Conservation (phyloP, 1,140 invertebrate species). For the Psix sp. region DNA sequence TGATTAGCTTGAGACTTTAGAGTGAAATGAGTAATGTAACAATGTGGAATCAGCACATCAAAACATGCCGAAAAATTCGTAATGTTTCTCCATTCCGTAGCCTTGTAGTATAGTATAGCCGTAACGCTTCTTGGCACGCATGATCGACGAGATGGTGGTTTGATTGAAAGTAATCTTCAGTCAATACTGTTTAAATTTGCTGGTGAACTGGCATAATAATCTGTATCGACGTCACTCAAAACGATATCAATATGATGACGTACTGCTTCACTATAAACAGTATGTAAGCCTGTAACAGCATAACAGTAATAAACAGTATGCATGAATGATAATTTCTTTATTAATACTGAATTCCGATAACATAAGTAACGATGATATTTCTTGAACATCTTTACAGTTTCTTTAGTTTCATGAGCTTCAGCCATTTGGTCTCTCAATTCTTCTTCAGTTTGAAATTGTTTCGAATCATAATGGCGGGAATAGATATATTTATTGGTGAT, state of each 20-base stretch:
- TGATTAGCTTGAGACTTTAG: constrained; percentile 6
- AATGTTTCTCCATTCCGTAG: constrained; percentile 6
- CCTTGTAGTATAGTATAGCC: constrained; percentile 3
- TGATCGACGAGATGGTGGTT: constrained; percentile 13
- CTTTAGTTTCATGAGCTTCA: not conserved
- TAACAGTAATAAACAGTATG: too few species aligned
- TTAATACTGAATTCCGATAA: constrained; percentile 34
- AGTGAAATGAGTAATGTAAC: constrained; percentile 3
- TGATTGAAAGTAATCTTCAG: constrained; percentile 12
- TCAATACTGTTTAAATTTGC: constrained; percentile 5
- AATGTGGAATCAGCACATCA: not conserved
- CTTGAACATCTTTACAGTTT: constrained; percentile 21
- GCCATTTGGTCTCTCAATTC: not conserved
- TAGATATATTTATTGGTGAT: constrained; percentile 3
- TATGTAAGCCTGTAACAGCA: too few species aligned
- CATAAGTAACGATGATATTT: constrained; percentile 14
- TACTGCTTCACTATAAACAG: constrained; percentile 10
- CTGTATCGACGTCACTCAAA: not conserved
- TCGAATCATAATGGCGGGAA: not conserved
- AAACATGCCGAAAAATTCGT: constrained; percentile 9
- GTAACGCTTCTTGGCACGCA: constrained; percentile 9
- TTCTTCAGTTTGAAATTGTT: not conserved
- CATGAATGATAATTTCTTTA: constrained; percentile 22
- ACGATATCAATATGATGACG: constrained; percentile 10
- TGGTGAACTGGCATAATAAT: constrained; percentile 17